phyloP scores from a whole-genome alignment of 2,888 invertebrate species.

The Thereva nobilitata region DNA sequence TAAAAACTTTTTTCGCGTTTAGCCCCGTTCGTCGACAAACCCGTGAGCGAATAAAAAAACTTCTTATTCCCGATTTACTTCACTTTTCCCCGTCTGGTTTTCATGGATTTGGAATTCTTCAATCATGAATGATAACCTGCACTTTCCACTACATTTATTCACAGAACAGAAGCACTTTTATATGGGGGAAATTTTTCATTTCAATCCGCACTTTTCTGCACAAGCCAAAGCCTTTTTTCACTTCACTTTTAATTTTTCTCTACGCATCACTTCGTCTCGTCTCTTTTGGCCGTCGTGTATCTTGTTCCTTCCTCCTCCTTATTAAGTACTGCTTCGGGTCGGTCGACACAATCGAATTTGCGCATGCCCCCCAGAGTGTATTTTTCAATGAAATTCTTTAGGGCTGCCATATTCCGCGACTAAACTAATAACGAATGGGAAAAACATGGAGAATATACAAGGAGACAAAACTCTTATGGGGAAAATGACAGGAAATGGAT shows the following conservation, averaged over 20 bases:
- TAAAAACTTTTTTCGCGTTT: no score
- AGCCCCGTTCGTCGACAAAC: slow-evolving; percentile 26
- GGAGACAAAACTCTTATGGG: no score
- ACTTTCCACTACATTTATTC: not conserved
- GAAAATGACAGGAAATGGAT: no score
- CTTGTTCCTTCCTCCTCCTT: slow-evolving; percentile 37
- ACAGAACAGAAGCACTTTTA: not conserved
- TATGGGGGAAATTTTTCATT: slow-evolving; percentile 18
- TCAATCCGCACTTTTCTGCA: slow-evolving; percentile 16
- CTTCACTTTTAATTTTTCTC: slow-evolving; percentile 29
- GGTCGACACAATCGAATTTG: slow-evolving; percentile 33
- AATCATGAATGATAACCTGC: slow-evolving; percentile 3
- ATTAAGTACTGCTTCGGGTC: slow-evolving; percentile 34
- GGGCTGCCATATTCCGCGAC: not conserved
- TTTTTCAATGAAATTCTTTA: slow-evolving; percentile 45
- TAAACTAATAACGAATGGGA: no score
- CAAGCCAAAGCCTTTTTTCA: slow-evolving; percentile 14
- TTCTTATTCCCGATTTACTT: slow-evolving; percentile 14
- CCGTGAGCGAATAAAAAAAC: slow-evolving; percentile 6
- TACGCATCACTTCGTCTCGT: slow-evolving; percentile 41
- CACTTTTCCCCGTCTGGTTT: slow-evolving; percentile 8
- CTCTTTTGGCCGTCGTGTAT: slow-evolving; percentile 41
- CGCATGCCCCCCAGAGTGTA: slow-evolving; percentile 41
- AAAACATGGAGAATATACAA: no score
- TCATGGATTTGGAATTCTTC: slow-evolving; percentile 3